Evolutionary conservation across 2,888 invertebrate genomes (phyloP), one percentile per base, ranked within the genome.

Genomic region (Phaedon cochleariae): DNA sequence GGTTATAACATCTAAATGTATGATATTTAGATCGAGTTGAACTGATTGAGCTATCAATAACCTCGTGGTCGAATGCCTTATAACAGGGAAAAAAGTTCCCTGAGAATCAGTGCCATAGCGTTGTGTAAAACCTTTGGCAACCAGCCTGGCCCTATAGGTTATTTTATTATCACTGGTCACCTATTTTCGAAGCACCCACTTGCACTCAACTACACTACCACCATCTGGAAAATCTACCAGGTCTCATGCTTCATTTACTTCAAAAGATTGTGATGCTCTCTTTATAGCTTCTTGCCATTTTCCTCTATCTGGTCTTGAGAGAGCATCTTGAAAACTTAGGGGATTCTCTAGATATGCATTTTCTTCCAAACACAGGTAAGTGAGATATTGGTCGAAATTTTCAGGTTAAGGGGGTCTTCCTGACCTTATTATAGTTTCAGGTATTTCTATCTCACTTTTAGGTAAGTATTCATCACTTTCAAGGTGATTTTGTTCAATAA

Each of bases 261-360:
- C n/a, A 53, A 70, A 68, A n/a, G 54, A 63, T 55, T 66, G 48
- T 9, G 68, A 45, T 41, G 69, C 68, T 5, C 66, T 61, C 3
- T 17, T 37, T 67, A 71, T 73, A 7, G 73, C 71, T 21, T 29
- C 26, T 22, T 37, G 60, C 72, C 70, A 69, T 21, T 15, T 1
- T 31, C 52, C 69, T 46, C 51, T 51, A 53, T 70, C 62, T 15
- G 66, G 21, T 46, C 62, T 9, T 15, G n/a, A 22, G 10, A 71
- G 31, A 15, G 66, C 70, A 55, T 73, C 57, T 26, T 61, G 45
- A 4, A 31, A 48, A 12, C 26, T 29, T n/a, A 26, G 18, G n/a
- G 51, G 51, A n/a, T 51, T 18, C n/a, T 51, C 51, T 26, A 51
- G 5, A n/a, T 51, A 6, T 26, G 26, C 4, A 22, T 17, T 29